Conservation (phyloP, 2,888 invertebrate species). For the Eilema griseolum region DNA sequence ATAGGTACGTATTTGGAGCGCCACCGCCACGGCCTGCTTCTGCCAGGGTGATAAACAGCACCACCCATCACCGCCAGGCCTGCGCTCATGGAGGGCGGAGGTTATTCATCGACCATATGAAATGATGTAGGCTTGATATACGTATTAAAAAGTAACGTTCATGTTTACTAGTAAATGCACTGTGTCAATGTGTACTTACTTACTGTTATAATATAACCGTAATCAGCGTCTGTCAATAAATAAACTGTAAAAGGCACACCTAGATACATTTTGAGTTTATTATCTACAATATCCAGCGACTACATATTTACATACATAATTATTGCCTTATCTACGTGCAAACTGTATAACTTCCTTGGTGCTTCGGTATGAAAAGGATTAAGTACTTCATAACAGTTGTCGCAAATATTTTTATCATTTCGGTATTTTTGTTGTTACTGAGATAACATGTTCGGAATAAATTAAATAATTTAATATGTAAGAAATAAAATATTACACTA, state of each 20-base stretch:
- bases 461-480: too few relatives aligned
- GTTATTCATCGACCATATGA: too few relatives aligned
- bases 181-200: neutral
- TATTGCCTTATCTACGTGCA: neutral
- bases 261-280: neutral
- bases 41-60: too few relatives aligned
- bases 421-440: neutral
- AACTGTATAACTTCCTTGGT: conserved; percentile 4
- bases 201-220: neutral
- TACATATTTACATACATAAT: neutral
- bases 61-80: too few relatives aligned
- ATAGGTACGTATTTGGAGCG: too few relatives aligned
- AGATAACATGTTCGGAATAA: too few relatives aligned
- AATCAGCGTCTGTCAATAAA: neutral
- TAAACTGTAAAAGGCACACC: neutral
- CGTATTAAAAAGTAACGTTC: neutral
- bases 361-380: neutral
- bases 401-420: neutral
- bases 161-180: neutral
- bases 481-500: too few relatives aligned
- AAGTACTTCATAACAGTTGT: neutral
- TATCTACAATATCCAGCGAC: neutral
- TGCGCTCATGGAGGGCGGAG: too few relatives aligned
- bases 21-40: too few relatives aligned
- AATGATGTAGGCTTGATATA: too few relatives aligned